These are phyloP conservation scores for Thalassarche chlororhynchos DNA, from an alignment of 2,113 vertebrate genomes.

Conservation along the genomic window DNA sequence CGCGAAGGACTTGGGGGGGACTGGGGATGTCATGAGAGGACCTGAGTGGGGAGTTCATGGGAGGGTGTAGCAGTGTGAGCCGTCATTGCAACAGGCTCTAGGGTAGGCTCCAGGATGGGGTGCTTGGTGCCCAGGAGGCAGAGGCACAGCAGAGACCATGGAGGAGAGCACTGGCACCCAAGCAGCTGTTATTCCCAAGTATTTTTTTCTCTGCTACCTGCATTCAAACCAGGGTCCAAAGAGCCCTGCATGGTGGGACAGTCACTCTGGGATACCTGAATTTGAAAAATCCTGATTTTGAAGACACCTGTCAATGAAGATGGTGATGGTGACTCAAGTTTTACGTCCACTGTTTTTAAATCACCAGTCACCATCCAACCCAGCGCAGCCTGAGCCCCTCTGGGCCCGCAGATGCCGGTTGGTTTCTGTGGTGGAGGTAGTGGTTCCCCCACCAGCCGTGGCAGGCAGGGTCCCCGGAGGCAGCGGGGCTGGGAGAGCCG, in stretches of 20 bases:
- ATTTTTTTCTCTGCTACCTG: not conserved
- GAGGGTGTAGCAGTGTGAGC: not conserved
- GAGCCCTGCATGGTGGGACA: not conserved
- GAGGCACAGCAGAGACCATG: not conserved
- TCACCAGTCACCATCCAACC: not conserved
- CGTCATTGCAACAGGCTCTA: fast-evolving
- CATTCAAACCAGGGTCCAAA: not conserved
- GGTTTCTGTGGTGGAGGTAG: not conserved
- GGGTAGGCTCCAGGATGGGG: not conserved
- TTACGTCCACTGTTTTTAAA: not conserved
- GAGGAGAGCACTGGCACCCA: not conserved
- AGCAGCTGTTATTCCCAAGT: not conserved
- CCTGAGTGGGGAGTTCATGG: not conserved
- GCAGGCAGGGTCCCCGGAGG: not conserved
- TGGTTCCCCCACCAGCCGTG: fast-evolving
- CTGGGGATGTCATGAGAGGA: not conserved
- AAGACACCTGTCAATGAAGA: not conserved
- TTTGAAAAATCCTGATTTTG: not conserved
- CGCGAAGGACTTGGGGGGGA: not conserved
- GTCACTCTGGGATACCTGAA: not conserved
- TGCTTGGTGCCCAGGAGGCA: not conserved
- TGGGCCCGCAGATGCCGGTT: not conserved
- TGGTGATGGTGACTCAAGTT: not conserved
- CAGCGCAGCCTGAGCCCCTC: not conserved
- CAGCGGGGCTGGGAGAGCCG: not conserved